Base-by-base conservation (phyloP, 2,797 vertebrate genomes). In the Geotrypetes seraphini region DNA sequence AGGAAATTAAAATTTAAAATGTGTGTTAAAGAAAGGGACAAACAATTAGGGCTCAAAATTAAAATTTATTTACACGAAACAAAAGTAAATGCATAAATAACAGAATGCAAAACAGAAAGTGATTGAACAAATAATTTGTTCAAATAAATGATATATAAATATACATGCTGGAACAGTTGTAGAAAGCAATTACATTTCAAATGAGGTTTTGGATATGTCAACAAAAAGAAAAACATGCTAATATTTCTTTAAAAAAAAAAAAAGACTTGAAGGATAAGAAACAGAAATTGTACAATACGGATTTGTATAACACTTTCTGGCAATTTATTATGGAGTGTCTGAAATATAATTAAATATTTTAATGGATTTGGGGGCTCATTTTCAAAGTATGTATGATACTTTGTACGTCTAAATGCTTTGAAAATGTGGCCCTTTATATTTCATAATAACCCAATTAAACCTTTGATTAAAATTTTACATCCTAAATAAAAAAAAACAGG, bases 41-140 rank as follows among this genome's bases (percentile, higher is more conserved):
- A n/a, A n/a, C n/a, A n/a, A n/a, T n/a, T n/a, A 68, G 52, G 60
- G 71, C 72, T 71, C 81, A 77, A 79, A 83, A 77, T n/a, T 73
- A 73, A 64, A 81, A 79, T 85, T 85, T 84, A 84, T 85, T 59
- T 69, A 75, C n/a, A 69, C 70, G 77, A 83, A 84, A 73, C 83
- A 84, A 75, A 74, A 65, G 59, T 64, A 63, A 33, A 47, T 64
- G 77, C 80, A 73, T 34, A 34, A 73, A 62, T 73, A 83, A 75
- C 80, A 76, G 79, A 77, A 72, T 71, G 71, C 58, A 80, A 81
- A 77, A 59, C 52, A 73, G 71, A 78, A 65, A 70, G n/a, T n/a
- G n/a, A n/a, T n/a, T n/a, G n/a, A 66, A 68, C 9, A 33, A 55
- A 53, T 66, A 61, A 68, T 53, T 51, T 53, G 61, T 59, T n/a